Percentiles rank a stretch among this genome's conserved stretches.
These are phyloP conservation scores for Lamellibrachia columna DNA, from an alignment of 2,888 invertebrate species.

Conservation along the genomic window DNA sequence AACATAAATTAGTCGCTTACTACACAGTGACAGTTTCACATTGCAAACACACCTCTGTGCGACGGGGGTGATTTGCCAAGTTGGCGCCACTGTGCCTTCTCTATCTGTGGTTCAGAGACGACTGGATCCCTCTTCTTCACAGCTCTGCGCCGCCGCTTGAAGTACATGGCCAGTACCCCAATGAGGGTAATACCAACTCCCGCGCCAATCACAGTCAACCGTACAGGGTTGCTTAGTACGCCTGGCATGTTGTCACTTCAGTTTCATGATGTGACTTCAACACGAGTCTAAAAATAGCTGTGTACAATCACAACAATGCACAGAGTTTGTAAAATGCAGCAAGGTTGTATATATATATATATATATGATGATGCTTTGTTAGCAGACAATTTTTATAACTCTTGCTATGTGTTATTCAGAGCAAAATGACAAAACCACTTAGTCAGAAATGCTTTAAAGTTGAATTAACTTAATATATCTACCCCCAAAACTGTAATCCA, in stretches of 20 bases:
- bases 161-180: constrained; percentile 81
- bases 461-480: no score
- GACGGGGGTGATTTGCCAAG: constrained; percentile 24
- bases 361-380: no score
- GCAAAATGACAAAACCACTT: no score
- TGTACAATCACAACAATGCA: not conserved
- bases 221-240: not conserved
- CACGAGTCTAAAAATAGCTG: not conserved
- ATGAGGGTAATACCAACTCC: constrained; percentile 84
- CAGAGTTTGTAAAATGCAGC: not conserved
- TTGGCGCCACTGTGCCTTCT: not conserved
- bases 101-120: not conserved
- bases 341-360: no score
- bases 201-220: constrained; percentile 59
- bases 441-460: no score
- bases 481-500: no score
- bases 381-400: no score
- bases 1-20: no score
- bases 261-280: not conserved
- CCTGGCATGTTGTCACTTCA: not conserved
- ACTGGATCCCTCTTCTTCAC: constrained; percentile 14
- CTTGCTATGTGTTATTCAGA: no score
- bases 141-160: constrained; percentile 44
- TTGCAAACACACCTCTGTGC: not conserved
- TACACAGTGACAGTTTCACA: not conserved